Evolutionary conservation across 2,888 invertebrate genomes (phyloP).

Genomic region (Tiphia femorata): DNA sequence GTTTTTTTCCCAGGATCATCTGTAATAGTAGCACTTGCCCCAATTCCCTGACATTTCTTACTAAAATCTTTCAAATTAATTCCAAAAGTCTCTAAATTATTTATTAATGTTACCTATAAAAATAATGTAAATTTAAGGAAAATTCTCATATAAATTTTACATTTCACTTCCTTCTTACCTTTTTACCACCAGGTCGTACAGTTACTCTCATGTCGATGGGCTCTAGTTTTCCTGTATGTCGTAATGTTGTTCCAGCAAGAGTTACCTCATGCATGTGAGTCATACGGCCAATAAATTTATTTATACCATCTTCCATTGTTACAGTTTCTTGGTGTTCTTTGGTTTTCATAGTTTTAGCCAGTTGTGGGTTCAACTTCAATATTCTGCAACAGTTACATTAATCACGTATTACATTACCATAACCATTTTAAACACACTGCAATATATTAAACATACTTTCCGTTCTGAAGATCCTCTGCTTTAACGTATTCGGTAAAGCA

Average conservation of each 20-base stretch:
- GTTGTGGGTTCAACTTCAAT: conserved; percentile 72
- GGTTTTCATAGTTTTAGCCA: conserved; percentile 68
- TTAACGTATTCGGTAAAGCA: conserved; percentile 81
- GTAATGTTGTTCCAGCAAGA: conserved; percentile 70
- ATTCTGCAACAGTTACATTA: conserved; percentile 64
- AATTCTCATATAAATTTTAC: not conserved
- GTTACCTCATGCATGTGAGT: conserved; percentile 78
- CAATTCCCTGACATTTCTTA: conserved; percentile 87
- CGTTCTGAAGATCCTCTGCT: conserved; percentile 73
- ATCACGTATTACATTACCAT: not conserved
- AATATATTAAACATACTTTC: conserved; percentile 51
- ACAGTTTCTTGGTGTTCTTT: conserved; percentile 69
- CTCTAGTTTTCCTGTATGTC: conserved; percentile 79
- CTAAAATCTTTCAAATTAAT: conserved; percentile 84
- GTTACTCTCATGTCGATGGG: conserved; percentile 83
- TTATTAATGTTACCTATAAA: conserved; percentile 84
- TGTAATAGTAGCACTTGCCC: conserved; percentile 87
- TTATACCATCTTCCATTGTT: conserved; percentile 81
- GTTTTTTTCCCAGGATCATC: conserved; percentile 79
- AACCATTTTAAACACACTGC: not conserved
- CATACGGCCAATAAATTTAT: conserved; percentile 78
- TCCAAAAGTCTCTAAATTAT: conserved; percentile 90
- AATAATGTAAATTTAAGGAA: not conserved
- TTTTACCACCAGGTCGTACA: conserved; percentile 88
- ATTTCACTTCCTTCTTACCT: conserved; percentile 71